Evolutionary conservation across 2,888 invertebrate species (phyloP), one percentile per base, ranked within the genome.

Genomic region (Sabatieria punctata): DNA sequence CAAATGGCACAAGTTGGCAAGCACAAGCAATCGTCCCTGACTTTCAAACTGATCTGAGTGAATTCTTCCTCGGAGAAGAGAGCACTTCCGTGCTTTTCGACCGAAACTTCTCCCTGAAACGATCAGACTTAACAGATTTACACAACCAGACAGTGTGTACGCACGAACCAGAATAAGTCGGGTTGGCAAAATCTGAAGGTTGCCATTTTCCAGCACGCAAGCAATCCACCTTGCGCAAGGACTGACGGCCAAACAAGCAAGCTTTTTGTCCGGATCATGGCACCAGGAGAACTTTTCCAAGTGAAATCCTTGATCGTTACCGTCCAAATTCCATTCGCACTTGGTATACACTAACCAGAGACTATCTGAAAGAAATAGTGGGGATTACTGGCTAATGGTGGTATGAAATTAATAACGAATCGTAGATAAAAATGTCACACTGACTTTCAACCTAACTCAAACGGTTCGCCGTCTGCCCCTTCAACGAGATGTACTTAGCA

Each of bases 201-300:
- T 15, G 15, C 46, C 46, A 18, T 22, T 25, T 19, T 19, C 27
- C 36, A 41, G 18, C 18, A 46, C 8, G 33, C 27, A 35, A 3
- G 24, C 36, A 15, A 46, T 36, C 46, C 46, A 46, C 18, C 41
- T 30, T 8, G 41, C 46, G 37, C n/a, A 36, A 15, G 46, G 41
- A 41, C 41, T 41, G 19, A 46, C 41, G 18, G 30, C n/a, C 24
- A 23, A n/a, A 22, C 46, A 46, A 4, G 46, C n/a, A 2, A 45
- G 18, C 23, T 18, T 2, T 6, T 45, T 36, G 15, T 26, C 23
- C 22, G 30, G 27, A 4, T 27, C 30, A 21, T 26, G 42, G 21
- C 42, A 42, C 25, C 42, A 24, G 21, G 3, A 21, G 19, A 23
- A 24, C 6, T 42, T 30, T n/a, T n/a, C n/a, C n/a, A n/a, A n/a